Evolutionary conservation across 1,140 invertebrate species (phyloP).

Genomic region (Aphaenogaster floridana): DNA sequence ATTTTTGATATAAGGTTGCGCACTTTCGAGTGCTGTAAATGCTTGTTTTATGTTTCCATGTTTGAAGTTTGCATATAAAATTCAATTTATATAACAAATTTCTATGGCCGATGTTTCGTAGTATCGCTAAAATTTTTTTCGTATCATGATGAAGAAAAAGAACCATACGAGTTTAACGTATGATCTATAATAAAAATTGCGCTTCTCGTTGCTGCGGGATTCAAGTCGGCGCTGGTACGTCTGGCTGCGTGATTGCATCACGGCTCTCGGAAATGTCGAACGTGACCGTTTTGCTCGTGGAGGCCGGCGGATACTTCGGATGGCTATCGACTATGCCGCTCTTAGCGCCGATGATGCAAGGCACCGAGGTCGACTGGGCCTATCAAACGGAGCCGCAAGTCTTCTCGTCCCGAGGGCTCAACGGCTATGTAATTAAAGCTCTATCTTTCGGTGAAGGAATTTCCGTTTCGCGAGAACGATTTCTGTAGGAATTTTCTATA

Average conservation of each 20-base stretch:
- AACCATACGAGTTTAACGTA: not conserved
- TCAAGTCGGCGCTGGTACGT: slow-evolving; percentile 93
- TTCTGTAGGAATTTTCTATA: not conserved
- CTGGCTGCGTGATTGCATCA: slow-evolving; percentile 93
- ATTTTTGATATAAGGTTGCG: not conserved
- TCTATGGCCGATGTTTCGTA: not conserved
- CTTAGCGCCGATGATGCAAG: slow-evolving; percentile 89
- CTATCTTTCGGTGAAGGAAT: slow-evolving; percentile 10
- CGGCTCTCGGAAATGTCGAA: slow-evolving; percentile 89
- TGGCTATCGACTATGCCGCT: slow-evolving; percentile 89
- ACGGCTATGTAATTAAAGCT: slow-evolving; percentile 86
- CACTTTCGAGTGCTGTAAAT: not conserved
- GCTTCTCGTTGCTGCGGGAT: slow-evolving; percentile 26
- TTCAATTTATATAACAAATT: slow-evolving; percentile 8
- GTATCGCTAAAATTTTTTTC: not conserved
- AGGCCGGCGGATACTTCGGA: slow-evolving; percentile 91
- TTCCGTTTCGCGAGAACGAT: slow-evolving; percentile 12
- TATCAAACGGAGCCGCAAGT: slow-evolving; percentile 89
- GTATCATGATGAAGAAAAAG: not conserved
- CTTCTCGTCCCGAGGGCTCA: slow-evolving; percentile 89
- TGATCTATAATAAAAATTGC: not conserved
- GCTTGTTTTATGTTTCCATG: not conserved
- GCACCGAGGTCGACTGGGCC: slow-evolving; percentile 89
- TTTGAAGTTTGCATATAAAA: not conserved
- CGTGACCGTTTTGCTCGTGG: slow-evolving; percentile 89